These are phyloP conservation scores for Ceratina australensis DNA, from an alignment of 1,140 invertebrate genomes.

Conservation along the genomic window DNA sequence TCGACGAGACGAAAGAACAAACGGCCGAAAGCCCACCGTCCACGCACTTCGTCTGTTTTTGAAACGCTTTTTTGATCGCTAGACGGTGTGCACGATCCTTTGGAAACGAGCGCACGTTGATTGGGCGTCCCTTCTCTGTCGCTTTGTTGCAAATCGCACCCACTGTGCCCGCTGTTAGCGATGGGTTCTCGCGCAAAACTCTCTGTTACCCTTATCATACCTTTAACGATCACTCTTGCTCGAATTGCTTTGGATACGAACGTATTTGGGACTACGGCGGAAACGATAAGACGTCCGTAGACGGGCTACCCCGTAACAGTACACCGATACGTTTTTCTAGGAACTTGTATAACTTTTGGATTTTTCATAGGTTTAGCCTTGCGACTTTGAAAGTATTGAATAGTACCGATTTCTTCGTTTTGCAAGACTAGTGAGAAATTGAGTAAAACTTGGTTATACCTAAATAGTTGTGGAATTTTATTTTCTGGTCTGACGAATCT, in stretches of 20 bases:
- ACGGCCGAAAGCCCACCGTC: constrained; percentile 37
- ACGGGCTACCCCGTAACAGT: background rate
- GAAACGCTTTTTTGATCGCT: constrained; percentile 70
- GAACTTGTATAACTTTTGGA: background rate
- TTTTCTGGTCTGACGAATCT: background rate
- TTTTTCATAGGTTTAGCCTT: background rate
- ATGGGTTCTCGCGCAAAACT: constrained; percentile 4
- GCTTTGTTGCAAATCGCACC: constrained; percentile 74
- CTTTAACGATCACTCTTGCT: background rate
- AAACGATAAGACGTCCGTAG: constrained; percentile 1
- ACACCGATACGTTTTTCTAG: no score
- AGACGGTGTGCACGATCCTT: constrained; percentile 72
- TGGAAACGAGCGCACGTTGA: constrained; percentile 75
- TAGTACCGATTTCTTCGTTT: background rate
- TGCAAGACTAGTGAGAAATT: background rate
- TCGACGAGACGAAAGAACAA: constrained; percentile 27
- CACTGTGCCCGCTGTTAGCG: constrained; percentile 52
- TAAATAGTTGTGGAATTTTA: background rate
- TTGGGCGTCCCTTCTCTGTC: constrained; percentile 79
- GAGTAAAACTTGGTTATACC: background rate
- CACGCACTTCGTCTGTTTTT: constrained; percentile 50
- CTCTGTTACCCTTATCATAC: background rate
- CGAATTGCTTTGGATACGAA: constrained; percentile 28
- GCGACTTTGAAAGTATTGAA: no score
- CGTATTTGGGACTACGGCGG: background rate